Evolutionary conservation across 2,113 vertebrate genomes (phyloP).

Genomic region (Polypterus senegalus): DNA sequence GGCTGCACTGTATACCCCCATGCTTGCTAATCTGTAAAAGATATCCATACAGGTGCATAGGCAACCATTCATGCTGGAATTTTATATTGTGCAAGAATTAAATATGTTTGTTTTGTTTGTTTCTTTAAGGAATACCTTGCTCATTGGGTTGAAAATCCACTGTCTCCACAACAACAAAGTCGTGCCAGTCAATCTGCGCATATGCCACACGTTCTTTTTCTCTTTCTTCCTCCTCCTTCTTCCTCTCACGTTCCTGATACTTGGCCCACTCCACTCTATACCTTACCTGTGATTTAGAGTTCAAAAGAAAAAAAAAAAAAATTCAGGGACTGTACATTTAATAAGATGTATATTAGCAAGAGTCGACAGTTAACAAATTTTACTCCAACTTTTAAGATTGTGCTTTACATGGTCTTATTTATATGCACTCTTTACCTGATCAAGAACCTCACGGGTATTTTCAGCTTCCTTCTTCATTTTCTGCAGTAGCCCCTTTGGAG

Average conservation of each 20-base stretch:
- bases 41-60: too few species aligned
- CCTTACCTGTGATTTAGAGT: conserved; percentile 55
- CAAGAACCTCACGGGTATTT: conserved; percentile 86
- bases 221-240: conserved; percentile 93
- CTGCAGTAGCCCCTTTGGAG: conserved; percentile 78
- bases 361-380: not conserved
- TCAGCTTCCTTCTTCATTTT: conserved; percentile 91
- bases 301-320: conserved; percentile 2
- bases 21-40: too few species aligned
- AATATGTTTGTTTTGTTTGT: not conserved
- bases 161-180: conserved; percentile 94
- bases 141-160: conserved; percentile 95
- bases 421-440: conserved; percentile 64
- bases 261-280: conserved; percentile 97
- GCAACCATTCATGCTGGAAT: too few species aligned
- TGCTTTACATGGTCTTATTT: not conserved
- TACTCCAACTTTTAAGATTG: not conserved
- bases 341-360: not conserved
- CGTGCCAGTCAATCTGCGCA: conserved; percentile 96
- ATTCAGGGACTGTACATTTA: not conserved
- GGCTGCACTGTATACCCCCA: too few species aligned
- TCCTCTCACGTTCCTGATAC: conserved; percentile 90
- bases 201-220: conserved; percentile 93
- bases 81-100: too few species aligned
- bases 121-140: conserved; percentile 56